These are phyloP conservation scores for Sprattus sprattus DNA, from an alignment of 2,113 vertebrate species.

Conservation along the genomic window DNA sequence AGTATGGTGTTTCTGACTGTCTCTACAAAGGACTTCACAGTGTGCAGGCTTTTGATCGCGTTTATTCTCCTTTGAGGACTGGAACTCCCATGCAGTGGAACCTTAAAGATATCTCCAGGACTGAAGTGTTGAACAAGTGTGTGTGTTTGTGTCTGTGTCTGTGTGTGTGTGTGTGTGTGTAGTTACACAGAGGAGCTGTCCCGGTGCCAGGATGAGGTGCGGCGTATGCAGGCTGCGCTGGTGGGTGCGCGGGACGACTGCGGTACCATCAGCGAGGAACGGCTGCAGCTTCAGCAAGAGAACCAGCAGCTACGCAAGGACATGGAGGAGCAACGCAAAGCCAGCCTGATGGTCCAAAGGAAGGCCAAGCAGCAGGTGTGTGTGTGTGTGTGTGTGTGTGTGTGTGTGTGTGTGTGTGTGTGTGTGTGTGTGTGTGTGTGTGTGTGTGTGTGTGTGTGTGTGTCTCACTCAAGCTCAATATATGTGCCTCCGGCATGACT, in stretches of 20 bases:
- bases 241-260: slow-evolving; percentile 79
- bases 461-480: too few relatives aligned
- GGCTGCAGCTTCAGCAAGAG: slow-evolving; percentile 85
- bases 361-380: slow-evolving; percentile 85
- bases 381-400: slow-evolving; percentile 9
- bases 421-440: background rate
- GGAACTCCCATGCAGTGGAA: too few relatives aligned
- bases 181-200: slow-evolving; percentile 87
- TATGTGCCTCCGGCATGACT: too few relatives aligned
- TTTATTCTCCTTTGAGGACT: too few relatives aligned
- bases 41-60: too few relatives aligned
- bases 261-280: slow-evolving; percentile 81
- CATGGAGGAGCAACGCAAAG: slow-evolving; percentile 79
- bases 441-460: background rate
- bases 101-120: too few relatives aligned
- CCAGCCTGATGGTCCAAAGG: slow-evolving; percentile 73
- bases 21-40: too few relatives aligned
- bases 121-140: too few relatives aligned
- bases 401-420: background rate
- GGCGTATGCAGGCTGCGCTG: slow-evolving; percentile 78
- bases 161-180: background rate
- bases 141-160: slow-evolving; percentile 15
- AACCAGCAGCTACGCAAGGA: slow-evolving; percentile 82
- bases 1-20: background rate
- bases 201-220: slow-evolving; percentile 80